These are phyloP conservation scores for Hypomecis punctinalis DNA, from an alignment of 2,888 invertebrate species.

Conservation along the genomic window DNA sequence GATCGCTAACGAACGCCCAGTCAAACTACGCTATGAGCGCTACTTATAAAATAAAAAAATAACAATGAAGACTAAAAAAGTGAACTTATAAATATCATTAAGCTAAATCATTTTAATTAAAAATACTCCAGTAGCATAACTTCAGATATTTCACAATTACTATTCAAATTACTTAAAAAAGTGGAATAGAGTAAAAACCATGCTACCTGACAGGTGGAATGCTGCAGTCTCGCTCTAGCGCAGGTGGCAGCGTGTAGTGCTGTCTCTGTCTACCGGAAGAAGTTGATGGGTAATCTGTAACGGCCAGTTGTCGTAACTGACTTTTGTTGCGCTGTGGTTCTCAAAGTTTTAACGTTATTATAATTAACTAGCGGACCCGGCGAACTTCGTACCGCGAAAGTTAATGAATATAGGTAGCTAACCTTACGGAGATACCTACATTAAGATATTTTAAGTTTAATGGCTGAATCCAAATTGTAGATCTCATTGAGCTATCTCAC, in stretches of 20 bases:
- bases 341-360: slow-evolving; percentile 66
- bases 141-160: slow-evolving; percentile 71
- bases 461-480: too few species aligned
- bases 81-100: not conserved
- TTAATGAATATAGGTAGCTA: too few species aligned
- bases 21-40: too few species aligned
- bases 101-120: slow-evolving; percentile 15
- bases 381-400: too few species aligned
- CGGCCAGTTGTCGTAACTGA: slow-evolving; percentile 81
- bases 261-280: slow-evolving; percentile 71
- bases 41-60: not conserved
- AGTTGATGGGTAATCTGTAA: slow-evolving; percentile 76
- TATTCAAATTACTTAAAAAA: slow-evolving; percentile 60
- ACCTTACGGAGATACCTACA: too few species aligned
- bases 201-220: slow-evolving; percentile 72
- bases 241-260: slow-evolving; percentile 31
- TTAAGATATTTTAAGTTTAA: too few species aligned
- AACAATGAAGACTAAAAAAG: not conserved
- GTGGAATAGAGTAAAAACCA: slow-evolving; percentile 57
- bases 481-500: too few species aligned
- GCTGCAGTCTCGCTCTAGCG: slow-evolving; percentile 52
- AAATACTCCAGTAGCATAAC: slow-evolving; percentile 23
- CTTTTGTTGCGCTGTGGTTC: slow-evolving; percentile 64
- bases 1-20: too few species aligned
- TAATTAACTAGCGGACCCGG: too few species aligned